Conservation (phyloP, 2,888 invertebrate species). For the Lithodes maja region DNA sequence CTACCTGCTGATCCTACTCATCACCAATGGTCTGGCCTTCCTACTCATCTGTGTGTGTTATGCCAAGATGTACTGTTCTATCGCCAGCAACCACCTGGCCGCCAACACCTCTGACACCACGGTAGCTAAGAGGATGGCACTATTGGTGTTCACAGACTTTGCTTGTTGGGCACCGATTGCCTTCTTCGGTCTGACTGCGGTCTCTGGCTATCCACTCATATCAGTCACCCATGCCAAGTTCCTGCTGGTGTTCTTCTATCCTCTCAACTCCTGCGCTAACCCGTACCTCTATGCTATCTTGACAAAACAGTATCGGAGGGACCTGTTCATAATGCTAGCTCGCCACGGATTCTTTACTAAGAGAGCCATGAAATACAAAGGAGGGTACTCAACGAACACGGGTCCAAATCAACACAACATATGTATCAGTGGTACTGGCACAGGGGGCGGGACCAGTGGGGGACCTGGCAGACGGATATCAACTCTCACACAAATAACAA, state of each 20-base stretch:
- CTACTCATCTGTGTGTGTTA: constrained; percentile 89
- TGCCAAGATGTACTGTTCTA: constrained; percentile 87
- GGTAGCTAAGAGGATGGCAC: constrained; percentile 91
- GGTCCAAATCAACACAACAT: constrained; percentile 47
- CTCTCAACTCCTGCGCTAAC: constrained; percentile 93
- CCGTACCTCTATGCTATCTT: constrained; percentile 94
- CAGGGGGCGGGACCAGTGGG: constrained; percentile 29
- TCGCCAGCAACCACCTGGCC: constrained; percentile 74
- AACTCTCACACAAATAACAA: constrained; percentile 60
- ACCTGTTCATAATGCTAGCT: constrained; percentile 82
- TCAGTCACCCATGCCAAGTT: constrained; percentile 82
- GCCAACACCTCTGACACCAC: constrained; percentile 81
- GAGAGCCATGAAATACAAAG: constrained; percentile 69
- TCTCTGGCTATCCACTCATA: constrained; percentile 88
- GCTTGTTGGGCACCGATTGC: constrained; percentile 91
- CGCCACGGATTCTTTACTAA: constrained; percentile 76
- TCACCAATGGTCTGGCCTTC: constrained; percentile 87
- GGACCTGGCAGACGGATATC: constrained; percentile 57
- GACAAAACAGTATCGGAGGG: constrained; percentile 89
- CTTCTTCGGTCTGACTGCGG: constrained; percentile 90
- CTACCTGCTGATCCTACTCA: constrained; percentile 84
- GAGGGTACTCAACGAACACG: constrained; percentile 47
- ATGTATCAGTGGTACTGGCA: constrained; percentile 19
- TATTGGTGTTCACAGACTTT: constrained; percentile 90
- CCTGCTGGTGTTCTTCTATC: constrained; percentile 91